Conservation (phyloP, 1,140 invertebrate species). For the Trialeurodes vaporariorum region DNA sequence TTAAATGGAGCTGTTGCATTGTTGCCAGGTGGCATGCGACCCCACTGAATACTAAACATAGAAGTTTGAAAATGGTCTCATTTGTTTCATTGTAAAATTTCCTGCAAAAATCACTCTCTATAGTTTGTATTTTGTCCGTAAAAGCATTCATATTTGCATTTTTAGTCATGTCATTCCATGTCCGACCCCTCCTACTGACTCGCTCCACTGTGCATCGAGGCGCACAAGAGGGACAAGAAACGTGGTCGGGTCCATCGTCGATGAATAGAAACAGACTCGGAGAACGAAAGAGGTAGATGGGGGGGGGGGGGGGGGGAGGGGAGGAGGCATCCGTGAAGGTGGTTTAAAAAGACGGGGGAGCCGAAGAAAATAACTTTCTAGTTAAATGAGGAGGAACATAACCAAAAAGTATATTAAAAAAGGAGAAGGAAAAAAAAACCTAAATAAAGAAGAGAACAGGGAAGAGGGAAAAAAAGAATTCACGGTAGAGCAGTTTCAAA, state of each 20-base stretch:
- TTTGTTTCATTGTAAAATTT: too few relatives aligned
- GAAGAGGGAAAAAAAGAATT: conserved; percentile 2
- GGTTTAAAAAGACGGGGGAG: background rate
- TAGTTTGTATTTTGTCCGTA: too few relatives aligned
- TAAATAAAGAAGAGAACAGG: background rate
- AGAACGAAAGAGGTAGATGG: background rate
- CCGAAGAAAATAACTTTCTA: background rate
- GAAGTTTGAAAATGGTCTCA: too few relatives aligned
- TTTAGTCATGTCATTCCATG: too few relatives aligned
- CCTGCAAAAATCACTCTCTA: too few relatives aligned
- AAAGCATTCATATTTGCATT: too few relatives aligned
- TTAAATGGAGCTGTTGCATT: too few relatives aligned
- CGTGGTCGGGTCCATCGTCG: background rate
- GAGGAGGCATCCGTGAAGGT: background rate
- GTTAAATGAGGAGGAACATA: conserved; percentile 6
- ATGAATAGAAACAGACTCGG: background rate
- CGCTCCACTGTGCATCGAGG: too few relatives aligned
- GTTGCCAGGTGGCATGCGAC: too few relatives aligned
- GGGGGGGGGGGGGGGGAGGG: conserved; percentile 3
- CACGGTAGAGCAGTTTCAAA: background rate
- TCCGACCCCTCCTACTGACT: too few relatives aligned
- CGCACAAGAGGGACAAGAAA: background rate
- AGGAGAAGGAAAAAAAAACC: background rate
- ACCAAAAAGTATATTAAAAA: background rate
- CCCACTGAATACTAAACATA: too few relatives aligned